Conservation (phyloP, 2,113 vertebrate species). For the Ifrita kowaldi region DNA sequence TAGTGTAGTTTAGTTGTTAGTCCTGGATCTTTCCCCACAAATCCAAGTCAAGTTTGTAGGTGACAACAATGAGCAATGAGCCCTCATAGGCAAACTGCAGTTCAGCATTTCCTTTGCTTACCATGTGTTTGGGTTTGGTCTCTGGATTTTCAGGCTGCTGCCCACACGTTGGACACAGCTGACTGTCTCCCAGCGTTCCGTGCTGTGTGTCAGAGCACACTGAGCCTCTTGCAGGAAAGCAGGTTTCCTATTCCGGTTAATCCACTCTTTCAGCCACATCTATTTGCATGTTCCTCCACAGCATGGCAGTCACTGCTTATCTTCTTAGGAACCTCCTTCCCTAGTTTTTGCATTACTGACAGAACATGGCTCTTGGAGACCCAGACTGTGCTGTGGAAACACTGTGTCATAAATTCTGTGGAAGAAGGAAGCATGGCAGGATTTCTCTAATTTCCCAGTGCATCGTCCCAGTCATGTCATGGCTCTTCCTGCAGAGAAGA, state of each 20-base stretch:
- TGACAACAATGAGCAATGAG: neutral
- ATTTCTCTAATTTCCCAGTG: neutral
- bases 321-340: neutral
- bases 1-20: neutral
- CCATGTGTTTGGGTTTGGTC: neutral
- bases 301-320: neutral
- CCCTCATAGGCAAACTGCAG: neutral
- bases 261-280: neutral
- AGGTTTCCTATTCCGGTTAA: slow-evolving; percentile 15
- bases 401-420: neutral
- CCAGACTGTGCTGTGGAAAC: neutral
- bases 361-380: neutral
- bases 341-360: neutral
- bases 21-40: neutral
- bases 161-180: neutral
- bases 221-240: neutral
- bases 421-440: neutral
- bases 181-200: neutral
- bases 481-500: neutral
- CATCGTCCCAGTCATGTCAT: neutral
- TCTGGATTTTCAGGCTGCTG: neutral
- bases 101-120: neutral
- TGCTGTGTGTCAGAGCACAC: neutral
- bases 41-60: neutral
- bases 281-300: neutral